phyloP scores from a whole-genome alignment of 2,888 invertebrate species.

The Galeopsomyia nigrocyanea region DNA sequence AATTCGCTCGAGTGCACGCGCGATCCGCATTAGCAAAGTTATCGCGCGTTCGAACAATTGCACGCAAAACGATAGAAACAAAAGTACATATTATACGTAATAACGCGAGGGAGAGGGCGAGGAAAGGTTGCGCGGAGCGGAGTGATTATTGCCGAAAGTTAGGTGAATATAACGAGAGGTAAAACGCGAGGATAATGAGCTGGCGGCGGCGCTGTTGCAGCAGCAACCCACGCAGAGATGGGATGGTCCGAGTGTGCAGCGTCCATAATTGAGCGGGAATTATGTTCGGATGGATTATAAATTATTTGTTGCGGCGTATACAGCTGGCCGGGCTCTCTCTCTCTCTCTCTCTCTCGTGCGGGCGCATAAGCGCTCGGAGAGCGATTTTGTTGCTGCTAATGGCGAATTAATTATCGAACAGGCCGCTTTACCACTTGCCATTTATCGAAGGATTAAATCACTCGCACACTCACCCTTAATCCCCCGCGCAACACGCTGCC shows the following conservation, averaged over 20 bases:
- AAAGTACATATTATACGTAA: background rate
- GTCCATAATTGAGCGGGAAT: slow-evolving; percentile 55
- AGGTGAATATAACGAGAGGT: background rate
- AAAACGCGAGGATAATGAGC: background rate
- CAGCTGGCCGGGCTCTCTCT: slow-evolving; percentile 17
- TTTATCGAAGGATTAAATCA: slow-evolving; percentile 53
- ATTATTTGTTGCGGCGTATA: slow-evolving; percentile 50
- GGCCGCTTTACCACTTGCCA: slow-evolving; percentile 51
- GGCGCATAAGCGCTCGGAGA: too few relatives aligned
- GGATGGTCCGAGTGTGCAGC: background rate
- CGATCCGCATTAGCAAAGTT: too few relatives aligned
- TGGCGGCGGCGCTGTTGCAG: too few relatives aligned
- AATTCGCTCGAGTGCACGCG: background rate
- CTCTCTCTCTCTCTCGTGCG: too few relatives aligned
- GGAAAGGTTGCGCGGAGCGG: slow-evolving; percentile 1
- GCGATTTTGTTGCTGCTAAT: slow-evolving; percentile 56
- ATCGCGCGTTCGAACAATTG: background rate
- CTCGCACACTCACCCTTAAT: slow-evolving; percentile 7
- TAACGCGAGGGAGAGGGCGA: background rate
- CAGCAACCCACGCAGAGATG: too few relatives aligned
- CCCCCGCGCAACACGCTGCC: too few relatives aligned
- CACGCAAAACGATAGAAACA: background rate
- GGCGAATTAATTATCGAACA: slow-evolving; percentile 57
- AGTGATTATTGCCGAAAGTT: background rate
- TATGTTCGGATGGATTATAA: slow-evolving; percentile 53